These are phyloP conservation scores for Pseudomugil tenellus DNA, from an alignment of 2,797 vertebrate genomes.

Conservation along the genomic window DNA sequence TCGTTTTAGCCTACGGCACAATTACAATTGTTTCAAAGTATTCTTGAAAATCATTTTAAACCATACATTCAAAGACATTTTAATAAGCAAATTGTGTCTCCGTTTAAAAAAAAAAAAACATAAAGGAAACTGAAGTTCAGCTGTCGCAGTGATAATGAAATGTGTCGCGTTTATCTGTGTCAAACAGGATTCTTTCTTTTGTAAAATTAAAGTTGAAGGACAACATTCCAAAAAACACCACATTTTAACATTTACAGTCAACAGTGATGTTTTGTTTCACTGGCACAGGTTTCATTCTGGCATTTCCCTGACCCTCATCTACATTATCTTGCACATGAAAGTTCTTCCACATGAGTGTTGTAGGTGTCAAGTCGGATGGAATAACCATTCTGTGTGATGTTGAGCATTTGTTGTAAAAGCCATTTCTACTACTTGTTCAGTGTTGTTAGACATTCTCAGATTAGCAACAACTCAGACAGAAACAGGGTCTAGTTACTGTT, in stretches of 20 bases:
- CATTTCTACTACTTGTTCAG: too few species aligned
- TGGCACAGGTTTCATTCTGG: too few species aligned
- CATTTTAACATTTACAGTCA: slow-evolving; percentile 8
- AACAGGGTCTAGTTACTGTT: too few species aligned
- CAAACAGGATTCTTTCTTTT: slow-evolving; percentile 33
- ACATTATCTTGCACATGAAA: neutral
- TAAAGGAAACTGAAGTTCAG: slow-evolving; percentile 49
- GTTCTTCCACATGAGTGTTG: too few species aligned
- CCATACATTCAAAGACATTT: slow-evolving; percentile 3
- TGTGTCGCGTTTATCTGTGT: slow-evolving; percentile 45
- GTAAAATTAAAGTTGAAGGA: slow-evolving; percentile 18
- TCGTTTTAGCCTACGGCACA: neutral
- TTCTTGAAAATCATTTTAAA: neutral
- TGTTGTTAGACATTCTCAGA: too few species aligned
- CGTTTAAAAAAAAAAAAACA: slow-evolving; percentile 31
- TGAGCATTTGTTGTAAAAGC: too few species aligned
- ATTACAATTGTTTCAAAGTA: neutral
- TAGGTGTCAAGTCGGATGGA: too few species aligned
- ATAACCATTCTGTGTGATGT: too few species aligned
- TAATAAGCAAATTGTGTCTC: slow-evolving; percentile 16
- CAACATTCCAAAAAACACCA: slow-evolving; percentile 46
- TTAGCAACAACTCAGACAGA: too few species aligned
- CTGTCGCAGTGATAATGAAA: slow-evolving; percentile 48
- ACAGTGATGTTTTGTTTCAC: neutral
- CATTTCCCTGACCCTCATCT: too few species aligned